Evolutionary conservation across 2,888 invertebrate species (phyloP).

Genomic region (Masnerella sp.): DNA sequence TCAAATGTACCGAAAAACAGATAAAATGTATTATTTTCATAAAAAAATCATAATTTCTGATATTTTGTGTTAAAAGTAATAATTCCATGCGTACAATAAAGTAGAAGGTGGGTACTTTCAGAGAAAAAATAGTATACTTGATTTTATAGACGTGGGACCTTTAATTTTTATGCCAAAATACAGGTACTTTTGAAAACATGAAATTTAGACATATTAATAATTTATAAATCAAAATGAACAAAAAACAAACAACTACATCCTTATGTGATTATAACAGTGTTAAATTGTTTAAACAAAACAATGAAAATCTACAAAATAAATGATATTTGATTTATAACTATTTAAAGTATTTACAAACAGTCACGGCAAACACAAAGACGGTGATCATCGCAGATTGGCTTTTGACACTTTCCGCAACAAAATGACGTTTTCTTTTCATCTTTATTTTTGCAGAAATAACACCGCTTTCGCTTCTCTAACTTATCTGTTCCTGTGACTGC

Average conservation of each 20-base stretch:
- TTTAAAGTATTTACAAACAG: conserved; percentile 5
- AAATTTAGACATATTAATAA: conserved; percentile 1
- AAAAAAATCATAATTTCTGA: conserved; percentile 15
- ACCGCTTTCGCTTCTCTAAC: conserved; percentile 27
- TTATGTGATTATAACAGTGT: conserved; percentile 13
- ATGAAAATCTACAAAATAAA: conserved; percentile 9
- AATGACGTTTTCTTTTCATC: conserved; percentile 21
- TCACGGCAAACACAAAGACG: conserved; percentile 20
- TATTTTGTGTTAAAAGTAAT: conserved; percentile 10
- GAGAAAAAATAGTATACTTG: conserved; percentile 11
- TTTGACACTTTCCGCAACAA: conserved; percentile 29
- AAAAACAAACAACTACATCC: conserved; percentile 18
- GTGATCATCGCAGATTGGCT: conserved; percentile 22
- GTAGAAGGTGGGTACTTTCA: conserved; percentile 7
- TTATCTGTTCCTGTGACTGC: conserved; percentile 18
- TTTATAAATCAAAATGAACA: conserved; percentile 6
- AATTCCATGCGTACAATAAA: conserved; percentile 3
- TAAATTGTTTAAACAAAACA: conserved; percentile 13
- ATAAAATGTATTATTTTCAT: conserved; percentile 6
- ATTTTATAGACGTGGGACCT: conserved; percentile 14
- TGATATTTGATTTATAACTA: conserved; percentile 4
- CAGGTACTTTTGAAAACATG: conserved; percentile 8
- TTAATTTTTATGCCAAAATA: conserved; percentile 25
- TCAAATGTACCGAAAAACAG: conserved; percentile 14
- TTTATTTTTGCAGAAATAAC: conserved; percentile 23